Evolutionary conservation across 2,797 vertebrate genomes (phyloP), one percentile per base, ranked within the genome.

Genomic region (Dendrocincla tyrannina): DNA sequence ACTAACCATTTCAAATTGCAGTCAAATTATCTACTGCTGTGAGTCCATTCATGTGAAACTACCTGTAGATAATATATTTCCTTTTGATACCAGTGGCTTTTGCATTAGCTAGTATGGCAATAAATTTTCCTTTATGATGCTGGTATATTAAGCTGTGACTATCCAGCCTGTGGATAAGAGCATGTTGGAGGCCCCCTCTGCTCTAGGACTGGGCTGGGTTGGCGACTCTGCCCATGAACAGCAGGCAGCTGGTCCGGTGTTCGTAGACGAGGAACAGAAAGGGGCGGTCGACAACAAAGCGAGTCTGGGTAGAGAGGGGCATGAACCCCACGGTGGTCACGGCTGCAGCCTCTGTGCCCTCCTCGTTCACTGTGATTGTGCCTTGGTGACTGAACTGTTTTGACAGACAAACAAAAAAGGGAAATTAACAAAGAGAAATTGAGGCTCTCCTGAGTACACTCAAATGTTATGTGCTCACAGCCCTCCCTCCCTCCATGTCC

Each of bases 211-310:
- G 98, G 89, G 97, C 96, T 55, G 99, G 99, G 91, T 99, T 98
- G 93, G 80, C 98, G 44, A 99, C 99, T 53, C 98, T 98, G 28
- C 99, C 99, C 97, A 99, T 98, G 98, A 99, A 99, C 63, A 99
- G 98, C 0, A 99, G 98, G 93, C 99, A 99, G 88, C 98, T 98
- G 59, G 99, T 99, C 84, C 99, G 99, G 55, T 99, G 99, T 89
- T 99, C 99, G 0, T 99, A 99, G 97, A 99, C 98, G 28, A 99
- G 98, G 95, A 99, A 99, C 84, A 99, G 96, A 94, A 99, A 99
- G 13, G 99, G 99, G 2, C 98, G 98, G 94, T 99, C 99, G 1
- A 98, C 98, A 0, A 97, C 63, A 30, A 99, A 99, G 42, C 98
- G 99, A 58, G 98, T 99, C 97, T 99, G 99, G 52, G 99, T 98